phyloP scores from a whole-genome alignment of 2,888 invertebrate species.

The Ypsolopha sequella region DNA sequence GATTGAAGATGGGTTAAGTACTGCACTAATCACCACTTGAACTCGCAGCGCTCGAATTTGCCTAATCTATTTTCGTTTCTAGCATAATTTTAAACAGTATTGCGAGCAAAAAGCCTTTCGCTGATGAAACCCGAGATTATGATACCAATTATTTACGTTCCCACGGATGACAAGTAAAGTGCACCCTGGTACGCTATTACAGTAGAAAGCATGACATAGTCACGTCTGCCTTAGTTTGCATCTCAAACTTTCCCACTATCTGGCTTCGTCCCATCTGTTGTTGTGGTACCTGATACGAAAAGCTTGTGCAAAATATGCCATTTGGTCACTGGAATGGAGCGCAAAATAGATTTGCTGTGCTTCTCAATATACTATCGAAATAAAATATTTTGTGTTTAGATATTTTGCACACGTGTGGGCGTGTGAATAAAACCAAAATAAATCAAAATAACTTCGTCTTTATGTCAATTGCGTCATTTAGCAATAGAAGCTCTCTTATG shows the following conservation, averaged over 20 bases:
- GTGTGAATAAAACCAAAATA: constrained; percentile 35
- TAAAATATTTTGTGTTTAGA: constrained; percentile 8
- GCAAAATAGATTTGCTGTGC: constrained; percentile 23
- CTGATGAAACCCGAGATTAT: constrained; percentile 37
- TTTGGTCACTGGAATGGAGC: constrained; percentile 38
- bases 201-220: constrained; percentile 57
- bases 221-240: constrained; percentile 64
- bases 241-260: constrained; percentile 50
- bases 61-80: constrained; percentile 29
- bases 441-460: constrained; percentile 6
- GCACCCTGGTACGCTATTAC: constrained; percentile 41
- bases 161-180: constrained; percentile 61
- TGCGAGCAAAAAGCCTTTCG: constrained; percentile 18
- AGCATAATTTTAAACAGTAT: constrained; percentile 14
- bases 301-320: constrained; percentile 43
- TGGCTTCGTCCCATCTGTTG: constrained; percentile 51
- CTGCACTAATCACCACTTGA: constrained; percentile 45
- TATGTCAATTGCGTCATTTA: constrained; percentile 20
- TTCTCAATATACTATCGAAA: constrained; percentile 8
- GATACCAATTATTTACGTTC: constrained; percentile 50
- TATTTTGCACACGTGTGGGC: constrained; percentile 52
- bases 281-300: constrained; percentile 41
- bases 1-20: constrained; percentile 38
- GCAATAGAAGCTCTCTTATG: constrained; percentile 16
- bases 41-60: constrained; percentile 24